Evolutionary conservation across 2,888 invertebrate species (phyloP), one percentile per base, ranked within the genome.

Genomic region (Colostygia pectinataria): DNA sequence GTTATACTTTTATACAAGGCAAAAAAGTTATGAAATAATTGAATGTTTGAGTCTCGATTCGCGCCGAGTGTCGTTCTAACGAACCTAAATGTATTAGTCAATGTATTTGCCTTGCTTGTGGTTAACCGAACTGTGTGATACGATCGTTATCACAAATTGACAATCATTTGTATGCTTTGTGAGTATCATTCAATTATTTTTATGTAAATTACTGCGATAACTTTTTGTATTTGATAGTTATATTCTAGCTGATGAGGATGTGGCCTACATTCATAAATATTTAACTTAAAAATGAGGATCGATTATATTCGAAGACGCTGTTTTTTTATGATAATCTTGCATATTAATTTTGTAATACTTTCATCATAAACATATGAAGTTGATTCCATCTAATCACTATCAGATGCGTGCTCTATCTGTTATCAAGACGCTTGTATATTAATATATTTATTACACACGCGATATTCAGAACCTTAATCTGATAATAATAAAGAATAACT

Each of bases 361-460:
- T 23, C 20, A 23, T 12, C 15, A 32, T 6, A 5, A n/a, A 6
- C 2, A 33, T 1, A 20, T 20, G 4, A 3, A 27, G 27, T 27
- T 9, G 36, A 41, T 48, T 47, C 39, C 32, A 34, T 27, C 28
- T 7, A 39, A 42, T 36, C 36, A 41, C 13, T 49, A 52, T 49
- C 52, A 41, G 23, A 41, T 31, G 41, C 46, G 43, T 52, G 42
- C 24, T 38, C 4, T 18, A 28, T 29, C 33, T 15, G 10, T 45
- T 55, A 51, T 49, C 34, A 41, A 15, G 42, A 27, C 9, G 15
- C 32, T 28, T 41, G 13, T 41, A 38, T 46, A 33, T 39, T 44
- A 13, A 39, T 39, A 39, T 39, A 34, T 31, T 45, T 43, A 49
- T 50, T 41, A 14, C 37, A 33, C 14, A 14, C n/a, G 37, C 20